Conservation (phyloP, 1,140 invertebrate species). For the Chlorops oryzae region DNA sequence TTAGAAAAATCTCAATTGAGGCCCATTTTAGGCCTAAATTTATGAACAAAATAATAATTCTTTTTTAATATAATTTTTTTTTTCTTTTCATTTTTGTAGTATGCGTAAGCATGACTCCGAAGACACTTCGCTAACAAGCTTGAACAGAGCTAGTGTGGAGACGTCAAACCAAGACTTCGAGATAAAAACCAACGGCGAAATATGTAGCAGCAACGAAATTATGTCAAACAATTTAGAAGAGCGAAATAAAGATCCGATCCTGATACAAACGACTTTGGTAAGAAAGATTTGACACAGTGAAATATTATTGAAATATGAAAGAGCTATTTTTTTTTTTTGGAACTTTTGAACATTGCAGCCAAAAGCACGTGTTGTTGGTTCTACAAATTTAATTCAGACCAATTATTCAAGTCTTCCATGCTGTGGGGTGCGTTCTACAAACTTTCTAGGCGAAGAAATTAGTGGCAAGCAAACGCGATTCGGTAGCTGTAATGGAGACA, state of each 20-base stretch:
- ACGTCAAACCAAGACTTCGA: constrained; percentile 6
- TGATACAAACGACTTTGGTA: constrained; percentile 40
- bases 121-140: constrained; percentile 35
- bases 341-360: too few species aligned
- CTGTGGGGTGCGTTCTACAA: constrained; percentile 27
- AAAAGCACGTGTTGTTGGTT: constrained; percentile 34
- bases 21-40: too few species aligned
- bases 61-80: not conserved
- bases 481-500: constrained; percentile 38
- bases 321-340: not conserved
- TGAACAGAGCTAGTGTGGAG: not conserved
- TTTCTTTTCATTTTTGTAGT: constrained; percentile 12
- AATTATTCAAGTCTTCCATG: constrained; percentile 47
- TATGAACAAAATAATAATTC: too few species aligned
- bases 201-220: not conserved
- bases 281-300: constrained; percentile 7
- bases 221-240: not conserved
- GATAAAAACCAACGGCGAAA: constrained; percentile 5
- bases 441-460: constrained; percentile 3
- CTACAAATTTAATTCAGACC: constrained; percentile 31
- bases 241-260: constrained; percentile 3
- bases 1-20: too few species aligned
- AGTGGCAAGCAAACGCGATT: constrained; percentile 13
- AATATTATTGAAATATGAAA: not conserved
- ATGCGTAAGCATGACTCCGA: constrained; percentile 43